Evolutionary conservation across 37 sponge, comb jelly and placozoan genomes (phyloP).

Genomic region (Chondrilla cf. caribensis): DNA sequence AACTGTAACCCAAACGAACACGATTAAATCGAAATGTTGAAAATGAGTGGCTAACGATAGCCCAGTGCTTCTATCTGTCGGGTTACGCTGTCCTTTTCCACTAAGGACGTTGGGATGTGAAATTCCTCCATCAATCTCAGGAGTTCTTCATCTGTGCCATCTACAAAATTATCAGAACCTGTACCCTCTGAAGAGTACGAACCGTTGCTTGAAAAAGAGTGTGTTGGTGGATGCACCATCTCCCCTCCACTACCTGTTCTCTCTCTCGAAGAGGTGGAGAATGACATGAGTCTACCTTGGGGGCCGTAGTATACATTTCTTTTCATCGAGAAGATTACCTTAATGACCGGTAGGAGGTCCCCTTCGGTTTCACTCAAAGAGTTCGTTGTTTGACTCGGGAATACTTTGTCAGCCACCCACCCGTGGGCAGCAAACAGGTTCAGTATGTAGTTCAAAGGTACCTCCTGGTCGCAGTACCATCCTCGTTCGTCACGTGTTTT

Average conservation of each 20-base stretch:
- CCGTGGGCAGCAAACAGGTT: constrained; percentile 57
- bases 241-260: background rate
- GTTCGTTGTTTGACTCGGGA: constrained; percentile 40
- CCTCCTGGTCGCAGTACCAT: constrained; percentile 65
- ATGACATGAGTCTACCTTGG: background rate
- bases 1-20: too few species aligned
- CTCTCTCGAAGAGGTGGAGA: background rate
- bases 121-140: constrained; percentile 73
- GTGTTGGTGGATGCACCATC: too few species aligned
- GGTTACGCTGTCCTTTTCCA: constrained; percentile 14
- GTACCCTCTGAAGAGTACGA: background rate
- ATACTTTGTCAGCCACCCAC: constrained; percentile 60
- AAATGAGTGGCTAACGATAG: background rate
- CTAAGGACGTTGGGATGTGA: constrained; percentile 58
- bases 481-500: constrained; percentile 63
- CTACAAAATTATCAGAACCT: constrained; percentile 7
- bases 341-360: constrained; percentile 35
- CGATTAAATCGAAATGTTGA: too few species aligned
- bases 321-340: constrained; percentile 50
- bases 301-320: background rate
- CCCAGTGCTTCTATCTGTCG: background rate
- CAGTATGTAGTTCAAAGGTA: constrained; percentile 45
- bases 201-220: background rate
- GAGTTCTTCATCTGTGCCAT: constrained; percentile 70
- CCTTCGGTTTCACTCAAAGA: constrained; percentile 18